Conservation (phyloP, 2,113 vertebrate genomes). For the Chrysemys picta region DNA sequence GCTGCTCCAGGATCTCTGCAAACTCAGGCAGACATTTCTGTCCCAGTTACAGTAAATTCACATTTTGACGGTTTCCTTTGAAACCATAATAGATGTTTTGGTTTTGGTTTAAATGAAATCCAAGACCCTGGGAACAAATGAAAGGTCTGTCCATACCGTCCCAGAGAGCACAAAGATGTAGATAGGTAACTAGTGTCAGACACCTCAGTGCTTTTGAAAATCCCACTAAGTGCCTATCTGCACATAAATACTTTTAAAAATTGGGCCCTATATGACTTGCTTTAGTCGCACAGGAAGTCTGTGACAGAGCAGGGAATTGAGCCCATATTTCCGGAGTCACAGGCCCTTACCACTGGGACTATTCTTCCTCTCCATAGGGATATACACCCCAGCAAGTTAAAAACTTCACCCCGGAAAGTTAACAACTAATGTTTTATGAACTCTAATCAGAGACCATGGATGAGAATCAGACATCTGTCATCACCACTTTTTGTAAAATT, state of each 20-base stretch:
- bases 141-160: background rate
- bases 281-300: background rate
- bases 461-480: background rate
- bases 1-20: background rate
- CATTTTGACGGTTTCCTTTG: background rate
- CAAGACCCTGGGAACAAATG: background rate
- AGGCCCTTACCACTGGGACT: background rate
- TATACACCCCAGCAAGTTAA: background rate
- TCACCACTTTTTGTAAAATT: background rate
- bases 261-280: background rate
- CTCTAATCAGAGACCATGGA: no score
- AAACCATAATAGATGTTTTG: background rate
- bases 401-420: background rate
- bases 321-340: background rate
- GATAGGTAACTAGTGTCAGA: rapidly evolving
- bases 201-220: background rate
- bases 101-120: background rate
- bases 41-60: background rate
- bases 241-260: background rate
- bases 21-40: background rate
- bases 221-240: background rate
- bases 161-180: background rate
- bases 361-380: background rate
- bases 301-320: background rate
- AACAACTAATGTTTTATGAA: no score